Percentiles rank a stretch among this genome's conserved stretches.
phyloP scores from a whole-genome alignment of 2,888 invertebrate genomes.

The Smittia aterrima region DNA sequence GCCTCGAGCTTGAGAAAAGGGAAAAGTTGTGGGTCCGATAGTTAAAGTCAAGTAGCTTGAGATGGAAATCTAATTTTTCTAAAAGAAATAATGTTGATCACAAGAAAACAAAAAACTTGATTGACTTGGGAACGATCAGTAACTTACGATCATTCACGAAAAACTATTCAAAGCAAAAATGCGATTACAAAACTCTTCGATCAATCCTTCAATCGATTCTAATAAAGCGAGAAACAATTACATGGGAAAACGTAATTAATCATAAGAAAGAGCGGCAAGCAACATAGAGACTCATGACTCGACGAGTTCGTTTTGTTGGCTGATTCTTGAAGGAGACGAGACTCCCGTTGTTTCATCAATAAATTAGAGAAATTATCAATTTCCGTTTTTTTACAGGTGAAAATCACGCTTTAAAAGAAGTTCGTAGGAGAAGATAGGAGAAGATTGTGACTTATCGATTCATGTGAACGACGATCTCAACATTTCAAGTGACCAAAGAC shows the following conservation, averaged over 20 bases:
- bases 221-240: slow-evolving; percentile 34
- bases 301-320: neutral
- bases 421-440: no score
- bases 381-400: slow-evolving; percentile 38
- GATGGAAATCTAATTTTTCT: slow-evolving; percentile 30
- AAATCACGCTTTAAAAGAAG: slow-evolving; percentile 47
- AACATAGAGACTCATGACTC: neutral
- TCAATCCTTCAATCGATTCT: neutral
- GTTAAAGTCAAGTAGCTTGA: slow-evolving; percentile 26
- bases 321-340: neutral
- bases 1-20: neutral
- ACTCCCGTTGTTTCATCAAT: slow-evolving; percentile 9
- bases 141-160: no score
- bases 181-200: no score
- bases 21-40: neutral
- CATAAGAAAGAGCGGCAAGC: slow-evolving; percentile 6
- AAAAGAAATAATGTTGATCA: slow-evolving; percentile 12
- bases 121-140: no score
- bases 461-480: no score
- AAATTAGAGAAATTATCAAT: slow-evolving; percentile 34
- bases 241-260: slow-evolving; percentile 35
- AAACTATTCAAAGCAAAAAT: no score
- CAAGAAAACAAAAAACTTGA: slow-evolving; percentile 2
- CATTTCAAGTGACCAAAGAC: no score
- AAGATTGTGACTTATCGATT: no score